Conservation (phyloP, 37 sponge, comb jelly and placozoan genomes). For the Cliona cf. orientalis region DNA sequence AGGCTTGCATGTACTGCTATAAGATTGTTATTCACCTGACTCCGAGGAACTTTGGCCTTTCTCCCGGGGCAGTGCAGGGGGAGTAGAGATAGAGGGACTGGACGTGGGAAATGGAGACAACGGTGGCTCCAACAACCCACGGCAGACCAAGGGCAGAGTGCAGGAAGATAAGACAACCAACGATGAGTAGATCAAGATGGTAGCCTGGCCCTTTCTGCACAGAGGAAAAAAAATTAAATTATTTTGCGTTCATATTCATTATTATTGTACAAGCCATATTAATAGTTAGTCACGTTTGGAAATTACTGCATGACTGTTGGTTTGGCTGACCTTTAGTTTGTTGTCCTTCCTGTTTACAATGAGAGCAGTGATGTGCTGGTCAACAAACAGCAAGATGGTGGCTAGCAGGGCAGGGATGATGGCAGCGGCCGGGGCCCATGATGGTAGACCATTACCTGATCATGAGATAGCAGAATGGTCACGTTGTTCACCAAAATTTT, state of each 20-base stretch:
- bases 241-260: neutral
- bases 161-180: constrained; percentile 55
- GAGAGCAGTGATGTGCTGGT: constrained; percentile 83
- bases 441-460: constrained; percentile 49
- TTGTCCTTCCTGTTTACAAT: constrained; percentile 84
- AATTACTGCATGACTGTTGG: neutral
- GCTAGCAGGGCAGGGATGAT: constrained; percentile 73
- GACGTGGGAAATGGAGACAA: constrained; percentile 79
- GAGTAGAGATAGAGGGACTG: constrained; percentile 71
- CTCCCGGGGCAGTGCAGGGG: constrained; percentile 73
- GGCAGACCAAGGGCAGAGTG: constrained; percentile 88
- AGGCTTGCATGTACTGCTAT: too few species aligned
- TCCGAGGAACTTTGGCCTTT: constrained; percentile 84
- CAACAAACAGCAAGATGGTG: constrained; percentile 73
- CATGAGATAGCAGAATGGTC: neutral
- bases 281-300: neutral
- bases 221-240: neutral
- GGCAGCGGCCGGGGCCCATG: constrained; percentile 77
- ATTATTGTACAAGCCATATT: neutral
- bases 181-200: constrained; percentile 88
- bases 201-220: constrained; percentile 89
- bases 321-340: constrained; percentile 70
- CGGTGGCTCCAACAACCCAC: constrained; percentile 88
- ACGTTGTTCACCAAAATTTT: too few species aligned
- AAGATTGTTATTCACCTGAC: too few species aligned